Base-by-base conservation (phyloP, 30 jellyfish, hydroid and myxozoan genomes). In the Aurelia sp. region DNA sequence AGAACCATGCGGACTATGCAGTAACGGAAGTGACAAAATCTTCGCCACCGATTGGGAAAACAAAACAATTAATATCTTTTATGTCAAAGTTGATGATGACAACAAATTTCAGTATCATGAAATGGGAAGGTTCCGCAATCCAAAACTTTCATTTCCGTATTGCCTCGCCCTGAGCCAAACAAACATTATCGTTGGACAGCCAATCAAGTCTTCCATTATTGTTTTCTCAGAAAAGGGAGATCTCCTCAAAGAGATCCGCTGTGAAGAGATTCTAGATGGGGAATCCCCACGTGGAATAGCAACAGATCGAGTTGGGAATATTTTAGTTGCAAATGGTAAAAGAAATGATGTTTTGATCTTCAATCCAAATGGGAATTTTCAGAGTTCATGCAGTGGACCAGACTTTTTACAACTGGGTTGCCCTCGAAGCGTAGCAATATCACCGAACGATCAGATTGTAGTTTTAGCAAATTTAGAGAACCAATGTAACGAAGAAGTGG, bases 281-380 rank as follows among this genome's bases (percentile, higher is more conserved):
- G 70, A 47, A 73, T 73, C 84, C 33, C 84, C 84, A 5, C 84
- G 84, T 73, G 84, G 68, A 11, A n/a, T 73, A 12, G n/a, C 50
- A 8, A 73, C 70, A 44, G 69, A 73, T 53, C 20, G n/a, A 47
- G 33, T 7, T 73, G 70, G 60, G 11, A 68, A 68, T 31, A 68
- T 68, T 68, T 16, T 68, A 0, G 51, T 68, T 22, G 78, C 78
- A 12, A 68, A 68, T 31, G 78, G 78, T 12, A 15, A 31, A 13
- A 59, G 78, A 37, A 68, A 68, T 20, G 18, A 68, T 68, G 78
- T 68, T 31, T 37, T 22, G 33, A 23, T 68, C 27, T 31, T 68
- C n/a, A 37, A 68, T 22, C 15, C 61, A 15, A 68, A 33, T 33
- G 78, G 78, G 21, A 68, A 68, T 31, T 23, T 23, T 18, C 23